Conservation (phyloP, 2,888 invertebrate species). For the Troides oblongomaculatus region DNA sequence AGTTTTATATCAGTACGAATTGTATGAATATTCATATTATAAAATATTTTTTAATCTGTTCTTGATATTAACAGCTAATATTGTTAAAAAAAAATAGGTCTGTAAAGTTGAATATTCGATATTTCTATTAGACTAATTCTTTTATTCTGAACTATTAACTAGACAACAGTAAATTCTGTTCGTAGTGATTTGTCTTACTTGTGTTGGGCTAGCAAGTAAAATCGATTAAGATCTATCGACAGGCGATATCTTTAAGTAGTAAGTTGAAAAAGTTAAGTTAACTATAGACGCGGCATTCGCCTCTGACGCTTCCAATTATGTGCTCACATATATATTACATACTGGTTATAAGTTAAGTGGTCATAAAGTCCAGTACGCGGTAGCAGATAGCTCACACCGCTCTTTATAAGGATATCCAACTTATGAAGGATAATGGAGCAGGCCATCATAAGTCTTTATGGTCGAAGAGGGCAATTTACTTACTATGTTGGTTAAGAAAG, state of each 20-base stretch:
- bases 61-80: too few relatives aligned
- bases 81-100: too few relatives aligned
- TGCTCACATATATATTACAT: slow-evolving; percentile 36
- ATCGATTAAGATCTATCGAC: slow-evolving; percentile 28
- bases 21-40: neutral
- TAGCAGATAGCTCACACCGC: slow-evolving; percentile 55
- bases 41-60: neutral
- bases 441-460: slow-evolving; percentile 64
- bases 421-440: slow-evolving; percentile 70
- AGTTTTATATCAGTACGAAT: neutral
- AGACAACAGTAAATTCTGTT: neutral
- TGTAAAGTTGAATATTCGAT: too few relatives aligned
- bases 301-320: slow-evolving; percentile 37
- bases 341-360: slow-evolving; percentile 52
- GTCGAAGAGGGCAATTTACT: slow-evolving; percentile 49
- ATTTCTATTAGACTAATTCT: too few relatives aligned
- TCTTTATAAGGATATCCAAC: slow-evolving; percentile 56
- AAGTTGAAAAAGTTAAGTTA: slow-evolving; percentile 29
- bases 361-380: slow-evolving; percentile 56
- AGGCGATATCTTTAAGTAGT: slow-evolving; percentile 22
- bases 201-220: slow-evolving; percentile 16
- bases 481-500: slow-evolving; percentile 60
- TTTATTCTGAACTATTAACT: too few relatives aligned
- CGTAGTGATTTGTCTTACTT: slow-evolving; percentile 2
- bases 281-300: slow-evolving; percentile 27